Conservation (phyloP, 2,888 invertebrate species). For the Drosophila fungiperda region DNA sequence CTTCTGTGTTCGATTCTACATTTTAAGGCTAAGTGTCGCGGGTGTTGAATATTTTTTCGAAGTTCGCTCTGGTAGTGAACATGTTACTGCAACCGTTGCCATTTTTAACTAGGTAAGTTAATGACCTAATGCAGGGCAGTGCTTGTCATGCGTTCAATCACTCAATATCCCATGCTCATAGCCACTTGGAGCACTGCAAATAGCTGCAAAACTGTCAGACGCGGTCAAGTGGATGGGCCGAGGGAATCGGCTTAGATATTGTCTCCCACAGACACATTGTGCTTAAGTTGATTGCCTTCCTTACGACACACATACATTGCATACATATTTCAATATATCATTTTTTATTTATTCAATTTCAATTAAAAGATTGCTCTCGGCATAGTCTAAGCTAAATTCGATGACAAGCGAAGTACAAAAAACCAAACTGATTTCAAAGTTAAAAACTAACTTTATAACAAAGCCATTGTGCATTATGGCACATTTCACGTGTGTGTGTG, state of each 20-base stretch:
- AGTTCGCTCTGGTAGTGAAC: conserved; percentile 20
- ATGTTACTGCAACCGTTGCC: conserved; percentile 27
- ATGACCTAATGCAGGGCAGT: conserved; percentile 17
- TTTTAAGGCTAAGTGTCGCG: not conserved
- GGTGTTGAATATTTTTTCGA: not conserved
- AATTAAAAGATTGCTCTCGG: conserved; percentile 21
- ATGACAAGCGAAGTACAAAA: not conserved
- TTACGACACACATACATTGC: not conserved
- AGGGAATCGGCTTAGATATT: conserved; percentile 31
- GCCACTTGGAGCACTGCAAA: conserved; percentile 32
- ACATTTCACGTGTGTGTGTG: conserved; percentile 21
- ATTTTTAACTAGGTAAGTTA: conserved; percentile 52
- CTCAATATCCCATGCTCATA: conserved; percentile 33
- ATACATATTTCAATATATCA: not conserved
- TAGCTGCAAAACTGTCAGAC: conserved; percentile 54
- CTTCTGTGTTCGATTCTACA: not conserved
- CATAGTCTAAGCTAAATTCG: not conserved
- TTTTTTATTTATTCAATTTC: conserved; percentile 12
- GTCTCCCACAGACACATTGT: conserved; percentile 5
- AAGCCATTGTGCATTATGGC: conserved; percentile 33
- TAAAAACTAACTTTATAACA: conserved; percentile 13
- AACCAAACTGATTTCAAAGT: not conserved
- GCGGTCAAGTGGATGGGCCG: conserved; percentile 55
- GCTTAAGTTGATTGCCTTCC: conserved; percentile 53
- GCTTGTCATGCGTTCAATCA: conserved; percentile 30